Evolutionary conservation across 1,140 invertebrate genomes (phyloP).

Genomic region (Copidosoma floridanum): DNA sequence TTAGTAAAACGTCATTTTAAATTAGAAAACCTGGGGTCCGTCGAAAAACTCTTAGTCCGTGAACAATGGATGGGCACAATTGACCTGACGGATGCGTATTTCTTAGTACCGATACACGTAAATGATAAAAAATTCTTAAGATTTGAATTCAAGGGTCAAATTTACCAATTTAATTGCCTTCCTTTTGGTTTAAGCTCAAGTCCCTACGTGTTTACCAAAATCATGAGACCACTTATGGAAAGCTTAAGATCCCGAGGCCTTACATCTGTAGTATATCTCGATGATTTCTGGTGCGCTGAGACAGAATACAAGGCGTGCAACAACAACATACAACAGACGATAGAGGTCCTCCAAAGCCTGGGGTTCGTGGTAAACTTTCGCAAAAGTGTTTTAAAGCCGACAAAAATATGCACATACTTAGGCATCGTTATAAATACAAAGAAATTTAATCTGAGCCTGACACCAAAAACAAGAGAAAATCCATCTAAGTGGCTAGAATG

Average conservation of each 20-base stretch:
- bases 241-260: not conserved
- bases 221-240: conserved; percentile 16
- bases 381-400: not conserved
- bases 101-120: not conserved
- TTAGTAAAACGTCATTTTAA: conserved; percentile 24
- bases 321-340: not conserved
- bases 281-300: conserved; percentile 14
- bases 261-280: conserved; percentile 18
- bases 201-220: conserved; percentile 24
- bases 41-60: conserved; percentile 13
- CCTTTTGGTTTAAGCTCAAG: conserved; percentile 9
- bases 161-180: conserved; percentile 23
- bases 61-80: conserved; percentile 12
- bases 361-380: not conserved
- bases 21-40: conserved; percentile 24
- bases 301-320: conserved; percentile 1
- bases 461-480: conserved; percentile 4
- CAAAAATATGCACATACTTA: not conserved
- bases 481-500: too few species aligned
- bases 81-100: conserved; percentile 22
- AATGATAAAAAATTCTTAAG: conserved; percentile 13
- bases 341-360: not conserved
- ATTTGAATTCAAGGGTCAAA: conserved; percentile 9
- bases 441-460: not conserved
- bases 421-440: not conserved